Base-by-base conservation (phyloP, 2,797 vertebrate species). In the Catharus ustulatus region DNA sequence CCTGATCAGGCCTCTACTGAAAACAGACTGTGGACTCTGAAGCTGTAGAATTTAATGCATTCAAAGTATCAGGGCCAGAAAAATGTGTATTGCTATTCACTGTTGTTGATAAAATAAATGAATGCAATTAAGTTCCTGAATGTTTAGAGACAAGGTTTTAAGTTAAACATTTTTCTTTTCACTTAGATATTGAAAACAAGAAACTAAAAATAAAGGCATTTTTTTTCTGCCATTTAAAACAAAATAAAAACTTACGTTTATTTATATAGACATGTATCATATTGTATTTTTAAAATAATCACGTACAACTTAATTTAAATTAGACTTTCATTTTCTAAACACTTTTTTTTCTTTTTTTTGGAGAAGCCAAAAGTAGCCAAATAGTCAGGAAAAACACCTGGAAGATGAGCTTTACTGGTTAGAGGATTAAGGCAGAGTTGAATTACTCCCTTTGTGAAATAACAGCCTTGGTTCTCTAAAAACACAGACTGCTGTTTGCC, bases 401-500 rank as follows among this genome's bases (percentile, higher is more conserved):
- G 81, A 95, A 90, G 78, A 95, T 87, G 59, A 94, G 73, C 46
- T 87, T 88, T 84, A 54, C 46, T 92, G 38, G 79, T 57, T 84
- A 87, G 54, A 94, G 74, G 81, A 93, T 94, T 84, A 93, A 97
- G 83, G 77, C 76, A 90, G 26, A 80, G 45, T 6, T 84, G 89
- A 93, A 95, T 71, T 62, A 36, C 73, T 95, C 76, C 78, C 83
- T 93, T 84, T 90, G 81, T 91, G 61, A 95, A 96, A 91, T 92
- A 95, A 94, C 81, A 95, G 80, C 73, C 80, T 87, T 89, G 69
- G 54, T 90, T 95, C 80, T 94, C 80, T 94, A 74, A 97, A 95
- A 97, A 96, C 89, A 97, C 92, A 95, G 92, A 95, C 73, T 97
- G 95, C 71, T 88, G 69, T 79, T 95, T 92, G 86, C 84, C 75